Evolutionary conservation across 2,888 invertebrate genomes (phyloP), one percentile per base, ranked within the genome.

Genomic region (Archips xylosteana): DNA sequence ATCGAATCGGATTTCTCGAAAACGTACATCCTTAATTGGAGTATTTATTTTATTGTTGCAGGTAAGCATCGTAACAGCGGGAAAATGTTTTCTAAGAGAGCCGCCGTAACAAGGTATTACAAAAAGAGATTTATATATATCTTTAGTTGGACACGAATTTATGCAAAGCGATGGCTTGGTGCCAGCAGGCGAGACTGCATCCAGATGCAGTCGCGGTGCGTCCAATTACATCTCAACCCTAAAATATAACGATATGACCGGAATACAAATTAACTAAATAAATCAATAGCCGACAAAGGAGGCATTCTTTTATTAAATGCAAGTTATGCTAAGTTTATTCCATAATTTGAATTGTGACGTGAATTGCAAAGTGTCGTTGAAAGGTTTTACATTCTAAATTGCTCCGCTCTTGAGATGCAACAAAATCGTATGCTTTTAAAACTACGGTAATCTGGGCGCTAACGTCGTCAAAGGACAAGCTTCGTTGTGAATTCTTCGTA

Each of bases 191-290:
- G 86, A 85, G 83, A 83, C 86, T 87, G 89, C 88, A 88, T 90
- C 88, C 87, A 83, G 84, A 88, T 90, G 92, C 91, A 92, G 87
- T 87, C 87, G 86, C 81, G 87, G 89, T 86, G 86, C 88, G 85
- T 92, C 89, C 91, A 93, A 92, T 93, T 93, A 93, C 88, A 89
- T 87, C 86, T 87, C 89, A 90, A 90, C 91, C 90, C 92, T 91
- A 90, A 92, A 93, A 92, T 92, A 92, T 92, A 89, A 83, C 83
- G 83, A 84, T 87, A 89, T 84, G 89, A 81, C 83, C 82, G 81
- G 91, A 89, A 92, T 93, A 87, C 85, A 85, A 91, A 92, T 89
- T 83, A 86, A 80, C 76, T 77, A 84, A 85, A 87, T 87, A 84
- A 89, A 89, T 89, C 87, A 87, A 89, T 88, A 82, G 75, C 76